Evolutionary conservation across 2,113 vertebrate species (phyloP), one percentile per base, ranked within the genome.

Genomic region (Lepisosteus osseus): DNA sequence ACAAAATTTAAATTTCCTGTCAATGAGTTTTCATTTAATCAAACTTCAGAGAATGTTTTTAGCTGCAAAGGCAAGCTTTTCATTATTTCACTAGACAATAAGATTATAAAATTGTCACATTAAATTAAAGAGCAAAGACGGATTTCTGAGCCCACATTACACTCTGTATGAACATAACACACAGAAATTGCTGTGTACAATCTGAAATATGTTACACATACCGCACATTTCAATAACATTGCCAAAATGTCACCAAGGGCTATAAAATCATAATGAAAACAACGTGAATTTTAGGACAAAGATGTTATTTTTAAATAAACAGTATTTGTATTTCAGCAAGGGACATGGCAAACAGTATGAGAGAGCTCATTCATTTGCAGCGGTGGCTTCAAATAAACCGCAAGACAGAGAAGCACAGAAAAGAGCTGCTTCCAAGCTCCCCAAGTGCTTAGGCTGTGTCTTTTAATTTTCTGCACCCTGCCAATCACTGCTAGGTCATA

Each of bases 231-330:
- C 80, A 86, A 79, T 80, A 84, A 81, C 84, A 79, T 82, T 87
- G 88, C 88, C 86, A 84, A 87, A 86, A 92, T 84, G 82, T 84
- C 84, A 86, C 57, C 54, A 67, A 81, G 86, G 82, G 83, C 80
- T 89, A 87, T 87, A 89, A 84, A 87, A 91, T 86, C 72, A 83
- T 94, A 94, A 95, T 91, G 66, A 86, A 83, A 93, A 93, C 90
- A 95, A 89, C 79, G 92, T 93, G 89, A 80, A 78, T 13, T 68
- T 76, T 62, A 9, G 80, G 79, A 81, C 73, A 83, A 83, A 83
- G 65, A 76, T 12, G 62, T 76, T 69, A 69, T 61, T 84, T 75
- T 78, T 78, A 56, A 73, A 78, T 79, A 82, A 82, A 80, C 80
- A 76, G 71, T 56, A 69, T 72, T 71, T 77, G 67, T 68, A 44